A percentile compares a stretch with the other conserved stretches of the same genome.
phyloP scores from a whole-genome alignment of 2,888 invertebrate species.

The Peribatodes rhomboidaria region DNA sequence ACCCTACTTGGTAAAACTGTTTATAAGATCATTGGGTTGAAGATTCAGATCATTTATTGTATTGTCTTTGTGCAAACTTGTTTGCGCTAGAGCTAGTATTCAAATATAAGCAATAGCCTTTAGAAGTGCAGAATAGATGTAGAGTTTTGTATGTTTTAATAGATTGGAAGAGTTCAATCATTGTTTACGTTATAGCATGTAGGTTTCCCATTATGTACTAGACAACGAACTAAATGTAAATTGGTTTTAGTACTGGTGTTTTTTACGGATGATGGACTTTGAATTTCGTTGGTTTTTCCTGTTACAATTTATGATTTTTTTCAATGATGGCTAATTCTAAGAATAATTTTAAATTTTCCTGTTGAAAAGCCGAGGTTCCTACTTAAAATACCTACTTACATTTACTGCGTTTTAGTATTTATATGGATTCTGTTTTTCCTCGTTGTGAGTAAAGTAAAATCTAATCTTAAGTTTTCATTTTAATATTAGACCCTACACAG shows the following conservation, averaged over 20 bases:
- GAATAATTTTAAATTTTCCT: constrained; percentile 7
- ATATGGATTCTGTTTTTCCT: not conserved
- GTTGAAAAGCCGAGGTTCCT: constrained; percentile 1
- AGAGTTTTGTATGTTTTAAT: not conserved
- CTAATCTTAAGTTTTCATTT: too few species aligned
- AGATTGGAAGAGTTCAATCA: not conserved
- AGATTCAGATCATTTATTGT: too few species aligned
- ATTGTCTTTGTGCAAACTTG: too few species aligned
- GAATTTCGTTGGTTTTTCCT: constrained; percentile 6
- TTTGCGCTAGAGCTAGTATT: not conserved
- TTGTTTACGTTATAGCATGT: not conserved
- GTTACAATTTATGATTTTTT: not conserved
- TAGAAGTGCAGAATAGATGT: not conserved
- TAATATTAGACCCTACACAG: too few species aligned
- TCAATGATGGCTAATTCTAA: not conserved
- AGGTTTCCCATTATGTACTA: not conserved
- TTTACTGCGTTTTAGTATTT: not conserved
- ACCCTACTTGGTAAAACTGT: too few species aligned
- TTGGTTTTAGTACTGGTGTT: too few species aligned
- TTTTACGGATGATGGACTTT: not conserved
- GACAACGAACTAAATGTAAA: not conserved
- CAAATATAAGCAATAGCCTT: not conserved
- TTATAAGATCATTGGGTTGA: too few species aligned
- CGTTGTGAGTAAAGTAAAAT: not conserved
- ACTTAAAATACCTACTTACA: constrained; percentile 1